Evolutionary conservation across 1,140 invertebrate species (phyloP), one percentile per base, ranked within the genome.

Genomic region (Brachystomella parvula): DNA sequence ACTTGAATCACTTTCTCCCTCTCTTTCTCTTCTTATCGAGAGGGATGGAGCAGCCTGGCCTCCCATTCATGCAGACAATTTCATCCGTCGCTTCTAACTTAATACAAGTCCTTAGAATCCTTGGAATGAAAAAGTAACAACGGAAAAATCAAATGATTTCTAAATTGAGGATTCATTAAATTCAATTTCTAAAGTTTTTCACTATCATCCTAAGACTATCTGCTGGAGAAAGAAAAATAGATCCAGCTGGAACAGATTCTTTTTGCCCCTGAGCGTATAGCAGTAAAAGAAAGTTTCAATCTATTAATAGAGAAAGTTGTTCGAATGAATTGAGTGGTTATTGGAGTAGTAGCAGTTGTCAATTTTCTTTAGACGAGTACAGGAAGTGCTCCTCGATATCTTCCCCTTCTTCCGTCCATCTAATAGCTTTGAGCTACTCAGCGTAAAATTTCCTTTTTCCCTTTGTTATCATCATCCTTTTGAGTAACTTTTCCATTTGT

Each of bases 1-100:
- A 9, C 35, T 39, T 39, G 35, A 39, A 39, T 39, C 35, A 39
- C 35, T 39, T 64, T 35, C 63, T 32, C 49, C 29, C 61, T 63
- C 47, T n/a, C 47, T 61, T 61, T 44, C 58, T 21, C 31, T 60
- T 60, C n/a, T 60, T 21, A 24, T 63, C 33, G 24, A 15, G 29
- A 35, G 3, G n/a, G 28, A 44, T 21, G 29, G 28, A 61, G 21
- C 32, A n/a, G 21, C 32, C 59, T 24, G 21, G 24, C 61, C 61
- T 49, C 39, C n/a, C 21, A 32, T 29, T 29, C 39, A 9, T 39
- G 6, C 35, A 39, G 35, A 39, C 35, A 39, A 39, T 39, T 39
- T 39, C 35, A 39, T 39, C 35, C 19, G 35, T 39, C 35, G 6
- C 35, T 39, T 39, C 35, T 39, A 39, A 39, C 35, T 39, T 39